A percentile compares a stretch with the other conserved stretches of the same genome.
These are phyloP conservation scores for Anniella stebbinsi DNA, from an alignment of 2,797 vertebrate species.

Conservation along the genomic window DNA sequence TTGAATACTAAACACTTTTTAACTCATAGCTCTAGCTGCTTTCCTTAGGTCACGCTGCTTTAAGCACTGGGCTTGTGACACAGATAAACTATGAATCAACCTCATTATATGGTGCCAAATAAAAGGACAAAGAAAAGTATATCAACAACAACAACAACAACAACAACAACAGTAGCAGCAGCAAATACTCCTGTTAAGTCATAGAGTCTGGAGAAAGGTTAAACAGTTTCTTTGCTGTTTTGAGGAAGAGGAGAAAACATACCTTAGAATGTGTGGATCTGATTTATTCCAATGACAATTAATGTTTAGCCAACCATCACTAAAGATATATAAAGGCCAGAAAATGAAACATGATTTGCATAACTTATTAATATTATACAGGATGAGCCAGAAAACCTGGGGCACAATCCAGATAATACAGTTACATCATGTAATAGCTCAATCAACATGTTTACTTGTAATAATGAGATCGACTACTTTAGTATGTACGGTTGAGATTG, in stretches of 20 bases:
- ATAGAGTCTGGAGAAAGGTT: not conserved
- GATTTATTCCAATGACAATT: not conserved
- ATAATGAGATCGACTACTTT: too few relatives aligned
- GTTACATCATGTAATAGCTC: not conserved
- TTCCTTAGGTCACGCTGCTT: conserved; percentile 10
- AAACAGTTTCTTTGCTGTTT: not conserved
- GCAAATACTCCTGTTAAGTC: not conserved
- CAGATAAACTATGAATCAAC: conserved; percentile 1
- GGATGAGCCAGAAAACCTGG: not conserved
- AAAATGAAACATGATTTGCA: not conserved
- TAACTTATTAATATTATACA: not conserved
- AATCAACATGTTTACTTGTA: not conserved
- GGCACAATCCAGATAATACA: not conserved
- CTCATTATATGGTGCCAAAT: conserved; percentile 10
- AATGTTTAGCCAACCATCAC: not conserved
- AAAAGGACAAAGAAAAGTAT: not conserved
- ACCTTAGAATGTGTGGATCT: not conserved
- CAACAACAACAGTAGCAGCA: conserved; percentile 1
- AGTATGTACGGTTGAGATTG: not conserved
- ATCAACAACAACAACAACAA: not conserved
- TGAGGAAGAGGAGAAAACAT: not conserved
- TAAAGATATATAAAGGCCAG: not conserved
- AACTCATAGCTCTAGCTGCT: not conserved
- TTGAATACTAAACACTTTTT: not conserved
- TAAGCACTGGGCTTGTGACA: not conserved